These are phyloP conservation scores for Beroe ovata DNA, from an alignment of 37 sponge, comb jelly and placozoan species.

Conservation along the genomic window DNA sequence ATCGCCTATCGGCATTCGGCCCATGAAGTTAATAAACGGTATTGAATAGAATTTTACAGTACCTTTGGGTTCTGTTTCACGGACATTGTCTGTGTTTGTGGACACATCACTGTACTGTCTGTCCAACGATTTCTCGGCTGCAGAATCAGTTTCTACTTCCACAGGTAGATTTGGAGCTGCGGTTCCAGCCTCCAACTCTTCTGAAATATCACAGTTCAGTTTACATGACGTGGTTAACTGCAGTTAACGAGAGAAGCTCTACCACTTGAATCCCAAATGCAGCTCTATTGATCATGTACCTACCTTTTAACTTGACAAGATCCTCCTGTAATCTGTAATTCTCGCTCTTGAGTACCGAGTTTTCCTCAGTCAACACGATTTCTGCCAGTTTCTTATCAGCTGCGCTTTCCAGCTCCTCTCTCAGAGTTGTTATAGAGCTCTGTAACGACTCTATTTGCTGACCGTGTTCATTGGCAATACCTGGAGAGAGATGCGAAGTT, in stretches of 20 bases:
- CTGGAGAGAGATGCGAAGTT: conserved; percentile 4
- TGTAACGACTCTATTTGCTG: neutral
- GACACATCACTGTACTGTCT: conserved; percentile 32
- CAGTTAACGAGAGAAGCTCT: no score
- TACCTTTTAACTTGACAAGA: conserved; percentile 12
- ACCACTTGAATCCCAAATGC: no score
- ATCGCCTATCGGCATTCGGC: no score
- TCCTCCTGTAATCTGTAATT: conserved; percentile 41
- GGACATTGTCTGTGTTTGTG: conserved; percentile 17
- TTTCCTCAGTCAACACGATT: neutral
- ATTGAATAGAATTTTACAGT: no score
- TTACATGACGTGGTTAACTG: no score
- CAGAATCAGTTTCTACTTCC: conserved; percentile 2
- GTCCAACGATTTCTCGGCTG: neutral
- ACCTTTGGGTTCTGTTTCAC: neutral
- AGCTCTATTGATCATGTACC: no score
- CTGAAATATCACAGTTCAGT: neutral
- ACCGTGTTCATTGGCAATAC: neutral
- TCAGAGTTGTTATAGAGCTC: neutral
- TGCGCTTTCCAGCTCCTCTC: neutral
- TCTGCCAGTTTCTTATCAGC: neutral
- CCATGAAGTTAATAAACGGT: no score
- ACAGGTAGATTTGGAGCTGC: neutral
- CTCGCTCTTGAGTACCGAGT: conserved; percentile 22
- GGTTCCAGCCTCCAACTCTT: conserved; percentile 1